Percentiles rank a stretch among this genome's conserved stretches.
Evolutionary conservation across 2,113 vertebrate genomes (phyloP).

Genomic region (Rhabdornis inornatus): DNA sequence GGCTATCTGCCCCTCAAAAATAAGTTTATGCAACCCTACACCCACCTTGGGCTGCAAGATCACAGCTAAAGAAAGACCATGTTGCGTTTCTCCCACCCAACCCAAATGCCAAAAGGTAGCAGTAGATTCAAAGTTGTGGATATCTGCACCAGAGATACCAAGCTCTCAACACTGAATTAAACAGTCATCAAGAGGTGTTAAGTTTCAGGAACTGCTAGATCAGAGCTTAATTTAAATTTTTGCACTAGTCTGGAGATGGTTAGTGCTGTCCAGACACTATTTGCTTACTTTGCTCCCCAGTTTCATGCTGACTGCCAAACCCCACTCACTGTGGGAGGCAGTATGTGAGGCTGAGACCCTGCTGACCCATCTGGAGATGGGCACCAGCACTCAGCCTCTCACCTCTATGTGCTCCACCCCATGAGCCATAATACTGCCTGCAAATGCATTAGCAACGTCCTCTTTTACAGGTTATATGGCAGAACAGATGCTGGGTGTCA

Average conservation of each 20-base stretch:
- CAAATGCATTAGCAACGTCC: background rate
- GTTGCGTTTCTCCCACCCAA: background rate
- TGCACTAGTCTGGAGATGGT: background rate
- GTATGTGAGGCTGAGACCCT: background rate
- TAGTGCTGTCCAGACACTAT: background rate
- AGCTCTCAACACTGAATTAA: background rate
- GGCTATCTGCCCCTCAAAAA: background rate
- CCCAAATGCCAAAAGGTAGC: background rate
- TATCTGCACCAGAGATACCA: background rate
- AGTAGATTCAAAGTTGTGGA: background rate
- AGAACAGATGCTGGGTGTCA: background rate
- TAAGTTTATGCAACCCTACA: background rate
- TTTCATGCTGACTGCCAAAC: background rate
- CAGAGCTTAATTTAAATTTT: background rate
- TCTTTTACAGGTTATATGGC: background rate
- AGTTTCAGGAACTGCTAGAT: background rate
- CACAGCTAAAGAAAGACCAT: background rate
- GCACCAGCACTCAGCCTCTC: background rate
- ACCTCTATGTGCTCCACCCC: background rate
- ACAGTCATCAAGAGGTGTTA: background rate
- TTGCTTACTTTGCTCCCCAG: background rate
- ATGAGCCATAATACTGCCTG: background rate
- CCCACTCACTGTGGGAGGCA: background rate
- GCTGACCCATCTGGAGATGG: background rate
- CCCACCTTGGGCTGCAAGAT: background rate